A percentile compares a stretch with the other conserved stretches of the same genome.
Conservation (phyloP, 1,140 invertebrate genomes). For the Geopemphigus sp. region DNA sequence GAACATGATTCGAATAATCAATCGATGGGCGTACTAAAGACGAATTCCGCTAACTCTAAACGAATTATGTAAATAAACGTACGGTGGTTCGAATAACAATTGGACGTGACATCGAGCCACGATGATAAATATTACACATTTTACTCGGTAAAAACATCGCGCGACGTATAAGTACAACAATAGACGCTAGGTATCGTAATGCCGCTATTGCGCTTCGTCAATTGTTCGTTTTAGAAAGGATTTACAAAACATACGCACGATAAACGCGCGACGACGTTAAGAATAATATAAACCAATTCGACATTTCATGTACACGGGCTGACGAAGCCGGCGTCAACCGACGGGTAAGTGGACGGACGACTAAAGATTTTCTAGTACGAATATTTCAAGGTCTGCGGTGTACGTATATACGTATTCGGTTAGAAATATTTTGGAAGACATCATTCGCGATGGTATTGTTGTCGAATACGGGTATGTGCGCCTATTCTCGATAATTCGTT, state of each 20-base stretch:
- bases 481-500: background rate
- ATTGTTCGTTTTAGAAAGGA: conserved; percentile 26
- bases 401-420: background rate
- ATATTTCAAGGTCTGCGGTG: conserved; percentile 19
- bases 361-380: conserved; percentile 8
- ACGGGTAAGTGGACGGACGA: conserved; percentile 2
- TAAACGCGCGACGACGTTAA: background rate
- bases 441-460: no score
- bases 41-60: no score
- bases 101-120: no score
- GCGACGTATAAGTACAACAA: conserved; percentile 6
- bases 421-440: background rate
- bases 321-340: background rate
- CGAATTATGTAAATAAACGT: no score
- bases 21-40: no score
- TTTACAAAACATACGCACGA: background rate
- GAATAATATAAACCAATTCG: conserved; percentile 21
- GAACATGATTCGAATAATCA: background rate
- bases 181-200: background rate
- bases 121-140: conserved; percentile 32
- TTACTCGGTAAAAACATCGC: background rate
- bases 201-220: background rate
- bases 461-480: no score
- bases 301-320: conserved; percentile 3
- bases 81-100: no score